phyloP scores from a whole-genome alignment of 2,888 invertebrate species.

The Drosophila borealis region DNA sequence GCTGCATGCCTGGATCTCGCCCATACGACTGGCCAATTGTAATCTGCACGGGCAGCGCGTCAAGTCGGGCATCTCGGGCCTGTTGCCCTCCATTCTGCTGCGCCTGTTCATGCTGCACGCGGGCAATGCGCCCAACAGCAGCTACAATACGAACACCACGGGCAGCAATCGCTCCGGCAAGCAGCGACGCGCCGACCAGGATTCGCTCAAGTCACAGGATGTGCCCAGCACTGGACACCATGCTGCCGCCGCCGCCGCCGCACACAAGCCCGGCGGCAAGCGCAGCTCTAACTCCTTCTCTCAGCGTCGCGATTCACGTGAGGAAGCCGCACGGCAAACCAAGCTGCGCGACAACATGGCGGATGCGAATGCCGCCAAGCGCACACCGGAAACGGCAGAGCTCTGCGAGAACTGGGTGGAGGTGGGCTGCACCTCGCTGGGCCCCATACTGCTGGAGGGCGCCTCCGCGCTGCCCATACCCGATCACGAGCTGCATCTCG shows the following conservation, averaged over 20 bases:
- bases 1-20: slow-evolving; percentile 94
- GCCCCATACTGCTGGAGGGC: slow-evolving; percentile 95
- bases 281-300: slow-evolving; percentile 84
- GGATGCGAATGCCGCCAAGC: slow-evolving; percentile 74
- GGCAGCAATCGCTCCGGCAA: slow-evolving; percentile 85
- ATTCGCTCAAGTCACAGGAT: slow-evolving; percentile 81
- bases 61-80: slow-evolving; percentile 94
- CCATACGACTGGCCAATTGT: slow-evolving; percentile 94
- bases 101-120: slow-evolving; percentile 89
- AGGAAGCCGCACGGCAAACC: slow-evolving; percentile 73
- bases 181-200: slow-evolving; percentile 82
- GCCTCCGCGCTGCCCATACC: slow-evolving; percentile 92
- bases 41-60: slow-evolving; percentile 98
- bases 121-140: slow-evolving; percentile 84
- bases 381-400: slow-evolving; percentile 79
- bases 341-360: slow-evolving; percentile 82
- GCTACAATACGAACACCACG: slow-evolving; percentile 89
- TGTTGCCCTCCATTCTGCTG: slow-evolving; percentile 91
- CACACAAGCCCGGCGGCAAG: slow-evolving; percentile 69
- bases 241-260: slow-evolving; percentile 15
- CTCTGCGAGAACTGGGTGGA: slow-evolving; percentile 93
- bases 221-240: slow-evolving; percentile 52
- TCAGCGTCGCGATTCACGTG: slow-evolving; percentile 83
- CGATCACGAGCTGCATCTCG: slow-evolving; percentile 90
- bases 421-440: slow-evolving; percentile 95